Base-by-base conservation (phyloP, 1,140 invertebrate species). In the Sinonovacula constricta region DNA sequence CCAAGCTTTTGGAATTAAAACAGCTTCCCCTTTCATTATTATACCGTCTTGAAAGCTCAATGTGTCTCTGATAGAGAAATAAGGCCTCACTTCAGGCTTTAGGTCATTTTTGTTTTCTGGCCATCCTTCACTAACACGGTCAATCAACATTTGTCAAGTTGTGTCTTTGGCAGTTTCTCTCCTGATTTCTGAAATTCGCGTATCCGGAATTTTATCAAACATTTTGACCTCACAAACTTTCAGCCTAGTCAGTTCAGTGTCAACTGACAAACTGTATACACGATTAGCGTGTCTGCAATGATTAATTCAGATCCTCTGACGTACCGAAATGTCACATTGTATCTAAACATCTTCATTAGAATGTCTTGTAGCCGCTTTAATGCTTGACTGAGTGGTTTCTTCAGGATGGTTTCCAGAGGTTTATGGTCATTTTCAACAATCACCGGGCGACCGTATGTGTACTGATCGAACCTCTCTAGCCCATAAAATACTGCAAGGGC, bases 401-500 rank as follows among this genome's bases (percentile, higher is more conserved):
- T 87, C 33, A 90, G 83, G 57, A 92, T 91, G 24, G 30, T 56
- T 39, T 89, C 86, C 4, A 91, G 60, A 15, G 90, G 89, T 65
- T 89, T 86, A 71, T 90, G 88, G 75, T 91, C 86, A 22, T 83
- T 89, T 39, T 90, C 62, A 3, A 85, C 79, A 26, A 66, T 72
- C 2, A 86, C 67, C 39, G 34, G 28, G 18, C 79, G 82, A 2
- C 89, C 90, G 83, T 72, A 85, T 2, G 80, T 84, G 49, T 84
- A 82, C 30, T 85, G 84, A 56, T 85, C 66, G 63, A 85, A 84
- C 18, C 63, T 22, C 39, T 84, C 69, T 15, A 84, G 81, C 4
- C 86, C 86, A 79, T 91, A 93, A 4, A 93, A 85, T 51, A 93
- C 91, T 4, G 92, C 90, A 1, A 92, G 82, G 1, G 91, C 85